These are phyloP conservation scores for Macrobrachium nipponense DNA, from an alignment of 1,140 invertebrate genomes.

Conservation along the genomic window DNA sequence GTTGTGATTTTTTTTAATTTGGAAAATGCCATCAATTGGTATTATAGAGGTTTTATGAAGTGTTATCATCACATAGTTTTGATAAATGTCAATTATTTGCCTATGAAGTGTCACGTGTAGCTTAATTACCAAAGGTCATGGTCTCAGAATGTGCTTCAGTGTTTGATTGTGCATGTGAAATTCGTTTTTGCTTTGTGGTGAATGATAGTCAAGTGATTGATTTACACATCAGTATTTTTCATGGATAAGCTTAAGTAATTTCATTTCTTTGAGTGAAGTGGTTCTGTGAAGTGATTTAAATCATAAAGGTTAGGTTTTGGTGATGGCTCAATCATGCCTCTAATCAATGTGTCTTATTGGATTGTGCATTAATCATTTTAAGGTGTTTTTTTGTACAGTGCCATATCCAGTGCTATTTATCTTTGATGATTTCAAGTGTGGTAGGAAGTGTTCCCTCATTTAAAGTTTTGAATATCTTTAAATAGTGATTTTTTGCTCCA, in stretches of 20 bases:
- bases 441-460: constrained; percentile 39
- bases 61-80: background rate
- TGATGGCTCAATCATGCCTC: constrained; percentile 41
- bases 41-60: background rate
- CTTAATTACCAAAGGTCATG: constrained; percentile 25
- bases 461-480: constrained; percentile 1
- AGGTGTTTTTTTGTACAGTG: constrained; percentile 45
- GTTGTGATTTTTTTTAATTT: too few relatives aligned
- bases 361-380: constrained; percentile 35
- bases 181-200: constrained; percentile 50
- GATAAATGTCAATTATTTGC: background rate
- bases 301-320: constrained; percentile 32
- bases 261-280: constrained; percentile 24
- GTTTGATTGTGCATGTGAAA: constrained; percentile 55
- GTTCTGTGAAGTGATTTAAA: constrained; percentile 53
- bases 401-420: constrained; percentile 23
- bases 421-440: constrained; percentile 22
- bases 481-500: constrained; percentile 20
- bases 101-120: constrained; percentile 28
- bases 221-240: background rate
- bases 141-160: constrained; percentile 28
- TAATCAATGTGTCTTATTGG: constrained; percentile 30
- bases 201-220: constrained; percentile 51
- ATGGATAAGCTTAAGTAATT: constrained; percentile 22
- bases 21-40: too few relatives aligned